Conservation (phyloP, 2,113 vertebrate species). For the Hippoglossus stenolepis region DNA sequence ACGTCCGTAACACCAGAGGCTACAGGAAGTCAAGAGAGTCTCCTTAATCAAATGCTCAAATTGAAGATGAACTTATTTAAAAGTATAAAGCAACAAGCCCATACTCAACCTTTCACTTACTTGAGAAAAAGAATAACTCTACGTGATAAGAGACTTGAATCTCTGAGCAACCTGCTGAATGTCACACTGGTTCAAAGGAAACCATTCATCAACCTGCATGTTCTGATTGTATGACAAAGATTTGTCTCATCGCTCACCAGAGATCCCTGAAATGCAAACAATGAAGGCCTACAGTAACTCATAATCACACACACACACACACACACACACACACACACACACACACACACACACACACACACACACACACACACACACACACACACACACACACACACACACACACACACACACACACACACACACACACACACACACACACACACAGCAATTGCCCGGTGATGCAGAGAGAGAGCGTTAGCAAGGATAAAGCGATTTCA, state of each 20-base stretch:
- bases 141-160: neutral
- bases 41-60: neutral
- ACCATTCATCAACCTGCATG: slow-evolving; percentile 18
- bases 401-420: slow-evolving; percentile 4
- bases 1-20: no score
- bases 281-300: slow-evolving; percentile 64
- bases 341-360: slow-evolving; percentile 9
- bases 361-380: slow-evolving; percentile 18
- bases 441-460: slow-evolving; percentile 53
- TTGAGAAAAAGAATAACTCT: neutral
- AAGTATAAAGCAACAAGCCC: neutral
- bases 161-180: slow-evolving; percentile 45
- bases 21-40: slow-evolving; percentile 5
- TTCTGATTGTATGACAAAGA: slow-evolving; percentile 25
- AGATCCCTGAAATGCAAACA: slow-evolving; percentile 52
- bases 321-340: slow-evolving; percentile 14
- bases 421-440: slow-evolving; percentile 3
- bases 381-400: slow-evolving; percentile 8
- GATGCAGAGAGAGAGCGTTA: slow-evolving; percentile 76
- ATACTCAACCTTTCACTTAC: neutral
- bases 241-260: slow-evolving; percentile 28
- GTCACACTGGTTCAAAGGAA: slow-evolving; percentile 6
- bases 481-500: slow-evolving; percentile 82
- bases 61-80: slow-evolving; percentile 5
- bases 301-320: slow-evolving; percentile 32